These are phyloP conservation scores for Pseudoatta argentina DNA, from an alignment of 1,140 invertebrate genomes.

Conservation along the genomic window DNA sequence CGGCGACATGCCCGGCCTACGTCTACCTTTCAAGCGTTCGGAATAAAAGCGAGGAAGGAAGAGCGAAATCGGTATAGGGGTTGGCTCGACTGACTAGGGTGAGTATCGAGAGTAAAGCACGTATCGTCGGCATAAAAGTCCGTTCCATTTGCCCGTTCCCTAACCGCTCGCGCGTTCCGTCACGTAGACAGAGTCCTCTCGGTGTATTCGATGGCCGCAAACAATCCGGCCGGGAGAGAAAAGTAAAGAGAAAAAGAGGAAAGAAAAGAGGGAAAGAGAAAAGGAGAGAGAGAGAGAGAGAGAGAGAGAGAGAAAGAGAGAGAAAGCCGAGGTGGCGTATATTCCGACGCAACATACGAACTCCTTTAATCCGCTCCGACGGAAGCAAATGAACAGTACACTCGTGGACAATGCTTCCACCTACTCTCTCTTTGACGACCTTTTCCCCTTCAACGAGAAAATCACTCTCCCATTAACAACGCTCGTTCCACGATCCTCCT, in stretches of 20 bases:
- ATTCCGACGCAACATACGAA: slow-evolving; percentile 56
- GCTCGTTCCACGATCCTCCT: not conserved
- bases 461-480: not conserved
- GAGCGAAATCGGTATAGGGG: slow-evolving; percentile 20
- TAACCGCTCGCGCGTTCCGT: slow-evolving; percentile 59
- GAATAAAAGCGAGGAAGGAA: slow-evolving; percentile 17
- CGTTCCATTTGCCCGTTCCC: slow-evolving; percentile 74
- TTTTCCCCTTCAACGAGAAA: slow-evolving; percentile 12
- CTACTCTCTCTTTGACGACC: slow-evolving; percentile 13
- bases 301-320: slow-evolving; percentile 14
- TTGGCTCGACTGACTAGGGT: not conserved
- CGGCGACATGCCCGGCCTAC: not conserved
- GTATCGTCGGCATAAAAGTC: slow-evolving; percentile 73
- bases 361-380: slow-evolving; percentile 78
- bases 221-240: slow-evolving; percentile 63
- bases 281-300: not conserved
- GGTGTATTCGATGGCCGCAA: slow-evolving; percentile 68
- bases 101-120: slow-evolving; percentile 20
- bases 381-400: slow-evolving; percentile 77
- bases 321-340: not conserved
- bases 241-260: slow-evolving; percentile 30
- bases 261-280: not conserved
- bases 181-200: slow-evolving; percentile 56
- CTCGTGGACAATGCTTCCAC: slow-evolving; percentile 71
- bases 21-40: not conserved